These are phyloP conservation scores for Aphidius gifuensis DNA, from an alignment of 1,140 invertebrate genomes.

Conservation along the genomic window DNA sequence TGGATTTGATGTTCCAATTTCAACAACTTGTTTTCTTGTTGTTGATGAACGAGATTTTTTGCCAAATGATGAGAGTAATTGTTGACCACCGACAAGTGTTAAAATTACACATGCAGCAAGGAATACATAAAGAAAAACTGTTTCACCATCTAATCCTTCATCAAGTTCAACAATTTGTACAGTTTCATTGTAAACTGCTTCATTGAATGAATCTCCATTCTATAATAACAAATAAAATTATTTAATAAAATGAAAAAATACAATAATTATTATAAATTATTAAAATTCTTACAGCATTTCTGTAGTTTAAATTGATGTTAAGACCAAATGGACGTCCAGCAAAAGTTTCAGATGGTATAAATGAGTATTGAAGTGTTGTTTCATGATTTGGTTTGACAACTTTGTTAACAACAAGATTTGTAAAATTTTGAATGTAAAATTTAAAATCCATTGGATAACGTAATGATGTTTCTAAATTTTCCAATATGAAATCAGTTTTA, in stretches of 20 bases:
- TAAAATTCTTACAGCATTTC: conserved; percentile 67
- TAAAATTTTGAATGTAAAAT: conserved; percentile 98
- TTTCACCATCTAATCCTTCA: conserved; percentile 96
- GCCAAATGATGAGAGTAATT: conserved; percentile 79
- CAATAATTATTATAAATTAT: conserved; percentile 11
- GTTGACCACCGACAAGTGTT: conserved; percentile 84
- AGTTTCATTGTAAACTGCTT: conserved; percentile 99
- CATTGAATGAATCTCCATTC: conserved; percentile 71
- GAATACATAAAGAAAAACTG: conserved; percentile 95
- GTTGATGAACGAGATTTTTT: conserved; percentile 59
- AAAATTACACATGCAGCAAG: conserved; percentile 85
- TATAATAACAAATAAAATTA: conserved; percentile 43
- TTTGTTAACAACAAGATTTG: conserved; percentile 83
- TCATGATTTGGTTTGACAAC: conserved; percentile 88
- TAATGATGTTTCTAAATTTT: conserved; percentile 94
- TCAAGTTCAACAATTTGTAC: conserved; percentile 94
- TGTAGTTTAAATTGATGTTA: conserved; percentile 90
- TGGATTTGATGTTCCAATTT: conserved; percentile 81
- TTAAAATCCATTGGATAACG: conserved; percentile 98
- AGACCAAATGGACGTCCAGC: conserved; percentile 94
- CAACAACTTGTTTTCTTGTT: conserved; percentile 62
- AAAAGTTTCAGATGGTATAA: conserved; percentile 92
- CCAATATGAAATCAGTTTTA: conserved; percentile 83
- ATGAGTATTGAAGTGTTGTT: conserved; percentile 92
- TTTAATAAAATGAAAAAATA: neutral